phyloP scores from a whole-genome alignment of 2,797 vertebrate species.

The Takifugu rubripes region DNA sequence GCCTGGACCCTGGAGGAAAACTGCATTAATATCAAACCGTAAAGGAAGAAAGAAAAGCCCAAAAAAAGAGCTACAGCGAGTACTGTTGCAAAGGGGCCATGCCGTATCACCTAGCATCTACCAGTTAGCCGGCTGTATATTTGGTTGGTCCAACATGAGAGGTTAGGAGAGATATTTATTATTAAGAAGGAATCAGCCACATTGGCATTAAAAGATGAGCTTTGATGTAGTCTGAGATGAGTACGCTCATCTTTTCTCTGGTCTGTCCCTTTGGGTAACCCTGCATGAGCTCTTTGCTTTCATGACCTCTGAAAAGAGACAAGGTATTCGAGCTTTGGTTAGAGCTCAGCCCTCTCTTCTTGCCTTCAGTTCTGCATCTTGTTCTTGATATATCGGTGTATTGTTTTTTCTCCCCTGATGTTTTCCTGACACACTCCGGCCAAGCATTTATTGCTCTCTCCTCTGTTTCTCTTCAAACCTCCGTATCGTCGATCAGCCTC shows the following conservation, averaged over 20 bases:
- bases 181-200: too few relatives aligned
- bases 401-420: neutral
- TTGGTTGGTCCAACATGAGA: too few relatives aligned
- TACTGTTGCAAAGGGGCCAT: too few relatives aligned
- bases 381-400: neutral
- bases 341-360: conserved; percentile 3
- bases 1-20: too few relatives aligned
- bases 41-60: too few relatives aligned
- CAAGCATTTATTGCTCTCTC: conserved; percentile 1
- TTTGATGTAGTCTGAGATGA: conserved; percentile 10
- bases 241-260: conserved; percentile 16
- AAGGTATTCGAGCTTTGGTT: neutral
- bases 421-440: conserved; percentile 2
- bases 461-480: conserved; percentile 18
- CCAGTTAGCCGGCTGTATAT: too few relatives aligned
- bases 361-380: neutral
- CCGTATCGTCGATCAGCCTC: conserved; percentile 7
- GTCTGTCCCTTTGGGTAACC: conserved; percentile 36
- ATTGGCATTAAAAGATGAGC: neutral
- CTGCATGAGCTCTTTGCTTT: conserved; percentile 60
- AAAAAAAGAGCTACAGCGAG: too few relatives aligned
- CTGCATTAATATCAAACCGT: too few relatives aligned
- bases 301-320: conserved; percentile 35
- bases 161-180: too few relatives aligned
- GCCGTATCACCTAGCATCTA: too few relatives aligned